Evolutionary conservation across 2,113 vertebrate genomes (phyloP).

Genomic region (Chaetura pelagica): DNA sequence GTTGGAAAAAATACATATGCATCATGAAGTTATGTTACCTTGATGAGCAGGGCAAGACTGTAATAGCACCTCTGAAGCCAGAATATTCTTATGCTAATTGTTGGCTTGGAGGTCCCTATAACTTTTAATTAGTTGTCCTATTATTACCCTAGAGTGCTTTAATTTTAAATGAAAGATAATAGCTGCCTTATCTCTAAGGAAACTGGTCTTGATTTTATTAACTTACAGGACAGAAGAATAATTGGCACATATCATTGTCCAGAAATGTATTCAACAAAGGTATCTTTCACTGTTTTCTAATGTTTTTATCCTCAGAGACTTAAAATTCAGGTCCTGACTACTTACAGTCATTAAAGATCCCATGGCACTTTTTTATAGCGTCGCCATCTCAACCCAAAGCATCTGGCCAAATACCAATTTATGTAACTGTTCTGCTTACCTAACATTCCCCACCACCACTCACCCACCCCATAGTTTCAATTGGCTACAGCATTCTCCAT

Average conservation of each 20-base stretch:
- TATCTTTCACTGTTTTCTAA: constrained; percentile 77
- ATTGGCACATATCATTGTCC: constrained; percentile 81
- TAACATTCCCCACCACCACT: constrained; percentile 61
- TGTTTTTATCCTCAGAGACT: constrained; percentile 66
- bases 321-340: constrained; percentile 50
- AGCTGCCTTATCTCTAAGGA: constrained; percentile 77
- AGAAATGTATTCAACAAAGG: constrained; percentile 81
- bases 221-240: constrained; percentile 80
- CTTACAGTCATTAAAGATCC: constrained; percentile 65
- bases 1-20: constrained; percentile 56
- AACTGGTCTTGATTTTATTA: constrained; percentile 79
- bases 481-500: constrained; percentile 73
- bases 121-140: constrained; percentile 59
- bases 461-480: constrained; percentile 70
- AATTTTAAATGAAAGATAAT: constrained; percentile 73
- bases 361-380: constrained; percentile 65
- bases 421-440: constrained; percentile 47
- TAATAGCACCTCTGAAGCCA: constrained; percentile 61
- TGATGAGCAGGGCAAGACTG: constrained; percentile 66
- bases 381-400: constrained; percentile 42
- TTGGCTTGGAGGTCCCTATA: constrained; percentile 65
- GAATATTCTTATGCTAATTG: neutral
- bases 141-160: constrained; percentile 66
- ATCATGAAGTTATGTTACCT: constrained; percentile 63
- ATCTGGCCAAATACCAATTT: constrained; percentile 51